Conservation (phyloP, 1,140 invertebrate genomes). For the Pectinophora gossypiella region DNA sequence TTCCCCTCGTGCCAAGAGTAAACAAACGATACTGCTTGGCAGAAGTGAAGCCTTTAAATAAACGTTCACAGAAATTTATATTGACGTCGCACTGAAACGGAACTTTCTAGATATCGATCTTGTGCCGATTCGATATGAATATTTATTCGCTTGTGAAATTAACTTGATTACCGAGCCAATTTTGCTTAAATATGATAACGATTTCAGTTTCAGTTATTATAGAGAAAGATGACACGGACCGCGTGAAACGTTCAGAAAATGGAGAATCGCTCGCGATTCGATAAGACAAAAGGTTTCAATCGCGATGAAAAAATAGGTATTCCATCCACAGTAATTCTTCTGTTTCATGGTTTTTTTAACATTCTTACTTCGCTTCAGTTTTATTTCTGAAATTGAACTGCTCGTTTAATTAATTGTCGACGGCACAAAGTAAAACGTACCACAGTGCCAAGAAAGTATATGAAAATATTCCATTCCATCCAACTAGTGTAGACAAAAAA, state of each 20-base stretch:
- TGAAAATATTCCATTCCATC: too few species aligned
- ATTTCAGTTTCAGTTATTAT: not conserved
- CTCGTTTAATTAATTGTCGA: too few species aligned
- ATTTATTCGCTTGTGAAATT: not conserved
- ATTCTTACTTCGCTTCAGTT: too few species aligned
- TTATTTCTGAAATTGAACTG: too few species aligned
- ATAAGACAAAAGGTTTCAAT: too few species aligned
- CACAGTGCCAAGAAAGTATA: too few species aligned
- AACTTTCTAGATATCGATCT: conserved; percentile 2
- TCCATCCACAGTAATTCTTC: not conserved
- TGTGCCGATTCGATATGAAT: not conserved
- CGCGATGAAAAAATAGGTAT: too few species aligned
- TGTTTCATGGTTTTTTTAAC: not conserved
- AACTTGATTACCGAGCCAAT: not conserved
- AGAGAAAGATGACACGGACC: too few species aligned
- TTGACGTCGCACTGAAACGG: not conserved
- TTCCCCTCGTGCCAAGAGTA: not conserved
- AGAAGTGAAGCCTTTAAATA: not conserved
- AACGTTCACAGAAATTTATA: not conserved
- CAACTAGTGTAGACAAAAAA: too few species aligned
- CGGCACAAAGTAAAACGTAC: too few species aligned
- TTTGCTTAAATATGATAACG: not conserved
- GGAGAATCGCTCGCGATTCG: too few species aligned
- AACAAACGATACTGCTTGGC: not conserved
- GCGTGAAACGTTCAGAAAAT: too few species aligned